These are phyloP conservation scores for Anthonomus grandis DNA, from an alignment of 1,140 invertebrate species.

Conservation along the genomic window DNA sequence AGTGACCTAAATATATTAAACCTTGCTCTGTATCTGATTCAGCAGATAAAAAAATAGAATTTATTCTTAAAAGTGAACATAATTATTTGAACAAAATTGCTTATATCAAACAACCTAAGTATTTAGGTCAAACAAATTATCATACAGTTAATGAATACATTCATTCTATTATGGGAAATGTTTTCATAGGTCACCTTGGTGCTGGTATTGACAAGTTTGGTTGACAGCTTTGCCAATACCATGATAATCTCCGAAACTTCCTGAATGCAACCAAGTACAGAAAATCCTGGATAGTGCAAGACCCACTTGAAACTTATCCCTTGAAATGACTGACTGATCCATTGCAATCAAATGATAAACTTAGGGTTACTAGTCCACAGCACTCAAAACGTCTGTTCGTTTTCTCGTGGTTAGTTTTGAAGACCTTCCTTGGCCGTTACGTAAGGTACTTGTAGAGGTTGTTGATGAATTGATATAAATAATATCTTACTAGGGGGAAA, in stretches of 20 bases:
- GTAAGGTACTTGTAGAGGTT: too few species aligned
- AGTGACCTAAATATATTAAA: too few species aligned
- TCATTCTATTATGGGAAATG: constrained; percentile 15
- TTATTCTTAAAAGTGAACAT: too few species aligned
- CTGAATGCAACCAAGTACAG: neutral
- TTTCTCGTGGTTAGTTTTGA: neutral
- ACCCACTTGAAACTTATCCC: neutral
- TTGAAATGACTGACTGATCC: too few species aligned
- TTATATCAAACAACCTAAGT: neutral
- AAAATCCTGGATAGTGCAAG: neutral
- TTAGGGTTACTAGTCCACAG: neutral
- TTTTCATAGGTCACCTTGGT: constrained; percentile 22
- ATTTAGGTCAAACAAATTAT: too few species aligned
- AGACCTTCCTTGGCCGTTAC: neutral
- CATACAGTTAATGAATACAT: too few species aligned
- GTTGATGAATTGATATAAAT: too few species aligned
- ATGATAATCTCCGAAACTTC: neutral
- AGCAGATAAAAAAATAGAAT: too few species aligned
- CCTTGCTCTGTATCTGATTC: too few species aligned
- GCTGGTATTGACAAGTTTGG: constrained; percentile 29
- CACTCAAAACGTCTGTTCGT: neutral
- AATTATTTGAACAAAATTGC: neutral
- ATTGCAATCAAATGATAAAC: neutral
- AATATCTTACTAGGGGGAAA: too few species aligned
- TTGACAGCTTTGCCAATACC: constrained; percentile 27